phyloP scores from a whole-genome alignment of 92 coral and sea anemone species.

The Desmophyllum pertusum region DNA sequence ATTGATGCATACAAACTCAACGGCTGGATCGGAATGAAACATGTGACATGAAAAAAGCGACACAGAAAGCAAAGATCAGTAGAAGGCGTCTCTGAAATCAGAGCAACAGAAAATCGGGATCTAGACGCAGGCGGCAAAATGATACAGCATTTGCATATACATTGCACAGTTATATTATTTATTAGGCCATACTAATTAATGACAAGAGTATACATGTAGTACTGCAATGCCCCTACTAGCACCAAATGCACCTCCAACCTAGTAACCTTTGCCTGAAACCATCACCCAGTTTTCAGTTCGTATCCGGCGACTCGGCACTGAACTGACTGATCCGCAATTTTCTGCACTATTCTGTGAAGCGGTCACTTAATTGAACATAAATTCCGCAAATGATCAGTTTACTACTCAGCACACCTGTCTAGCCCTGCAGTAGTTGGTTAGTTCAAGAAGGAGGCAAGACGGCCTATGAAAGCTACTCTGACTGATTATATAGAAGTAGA shows the following conservation, averaged over 20 bases:
- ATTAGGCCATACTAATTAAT: neutral
- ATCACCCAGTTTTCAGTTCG: no score
- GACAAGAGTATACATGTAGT: neutral
- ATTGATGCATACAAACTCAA: no score
- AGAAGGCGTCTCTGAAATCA: no score
- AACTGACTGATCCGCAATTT: neutral
- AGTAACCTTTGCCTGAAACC: neutral
- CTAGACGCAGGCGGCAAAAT: no score
- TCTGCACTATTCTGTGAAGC: neutral
- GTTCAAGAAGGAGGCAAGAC: neutral
- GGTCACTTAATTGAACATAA: neutral
- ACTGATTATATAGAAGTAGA: neutral
- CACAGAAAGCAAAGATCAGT: no score
- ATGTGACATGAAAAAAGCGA: no score
- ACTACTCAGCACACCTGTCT: neutral
- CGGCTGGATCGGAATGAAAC: no score
- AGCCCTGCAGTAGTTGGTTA: neutral
- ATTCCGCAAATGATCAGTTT: neutral
- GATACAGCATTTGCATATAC: neutral
- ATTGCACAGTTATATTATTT: neutral
- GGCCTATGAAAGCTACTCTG: neutral
- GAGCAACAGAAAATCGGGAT: no score
- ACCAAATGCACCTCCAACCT: neutral
- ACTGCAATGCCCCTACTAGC: neutral
- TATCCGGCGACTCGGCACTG: no score